These are phyloP conservation scores for Drosophila neoperkinsi DNA, from an alignment of 2,888 invertebrate genomes.

Conservation along the genomic window DNA sequence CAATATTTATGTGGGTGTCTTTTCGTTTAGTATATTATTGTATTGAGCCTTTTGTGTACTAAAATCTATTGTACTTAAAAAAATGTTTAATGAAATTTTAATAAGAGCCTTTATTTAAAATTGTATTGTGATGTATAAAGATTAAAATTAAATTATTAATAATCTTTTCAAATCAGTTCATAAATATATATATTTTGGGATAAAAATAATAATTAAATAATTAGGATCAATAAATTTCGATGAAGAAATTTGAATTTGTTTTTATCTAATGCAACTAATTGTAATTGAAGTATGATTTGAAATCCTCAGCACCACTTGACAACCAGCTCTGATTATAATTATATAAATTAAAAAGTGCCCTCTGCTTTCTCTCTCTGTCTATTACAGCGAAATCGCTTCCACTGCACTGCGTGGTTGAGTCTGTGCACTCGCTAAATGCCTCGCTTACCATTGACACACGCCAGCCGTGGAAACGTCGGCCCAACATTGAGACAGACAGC, in stretches of 20 bases:
- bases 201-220: not conserved
- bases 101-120: not conserved
- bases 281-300: not conserved
- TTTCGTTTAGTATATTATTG: not conserved
- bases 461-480: slow-evolving; percentile 89
- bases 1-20: not conserved
- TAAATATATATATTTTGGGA: not conserved
- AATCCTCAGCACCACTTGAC: not conserved
- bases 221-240: no score
- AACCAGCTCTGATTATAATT: slow-evolving; percentile 7
- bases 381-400: slow-evolving; percentile 92
- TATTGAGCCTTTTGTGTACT: not conserved
- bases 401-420: slow-evolving; percentile 97
- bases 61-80: not conserved
- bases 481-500: slow-evolving; percentile 95
- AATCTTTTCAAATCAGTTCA: not conserved
- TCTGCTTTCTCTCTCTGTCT: not conserved
- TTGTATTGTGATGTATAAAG: not conserved
- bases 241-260: not conserved
- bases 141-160: not conserved
- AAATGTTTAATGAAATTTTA: not conserved
- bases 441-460: slow-evolving; percentile 86
- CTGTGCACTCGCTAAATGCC: slow-evolving; percentile 90
- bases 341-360: slow-evolving; percentile 1
- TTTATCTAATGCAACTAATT: slow-evolving; percentile 10